Base-by-base conservation (phyloP, 2,113 vertebrate species). In the Lampris incognitus region DNA sequence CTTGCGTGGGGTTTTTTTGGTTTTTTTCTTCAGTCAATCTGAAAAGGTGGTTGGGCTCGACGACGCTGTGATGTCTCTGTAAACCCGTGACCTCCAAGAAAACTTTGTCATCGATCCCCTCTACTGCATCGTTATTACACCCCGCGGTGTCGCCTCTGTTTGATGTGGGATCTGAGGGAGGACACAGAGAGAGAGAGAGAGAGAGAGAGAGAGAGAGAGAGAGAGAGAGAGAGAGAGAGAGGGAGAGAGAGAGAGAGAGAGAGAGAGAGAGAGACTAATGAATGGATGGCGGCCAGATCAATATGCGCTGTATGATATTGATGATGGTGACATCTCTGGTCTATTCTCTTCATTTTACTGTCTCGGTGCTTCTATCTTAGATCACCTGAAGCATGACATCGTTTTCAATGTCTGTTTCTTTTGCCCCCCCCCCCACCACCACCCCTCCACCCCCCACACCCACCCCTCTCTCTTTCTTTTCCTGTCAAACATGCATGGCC, bases 31-130 rank as follows among this genome's bases (percentile, higher is more conserved):
- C 7, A 46, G 7, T 56, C 51, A 56, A 71, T 84, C 62, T 69
- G 66, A 73, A 59, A 68, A 24, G 24, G 24, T 67, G 67, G 84
- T 89, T 83, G 58, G 70, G 52, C 75, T 78, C 50, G 49, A 36
- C 40, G 59, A 79, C 66, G 58, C 72, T 72, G 66, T 78, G 86
- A 88, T 85, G 81, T 78, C 72, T 74, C 70, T 74, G 81, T 81
- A 81, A 73, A 87, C 72, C 71, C 9, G 67, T 74, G 79, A 80
- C 78, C 62, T 56, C 77, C 60, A 67, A 81, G 82, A 83, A 81
- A 84, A 82, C 87, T 90, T 58, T 56, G 77, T 36, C 72, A 87
- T 92, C 52, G 81, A 89, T 87, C 81, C 39, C 44, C 36, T 79
- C 72, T 66, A 9, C 42, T 70, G 74, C 77, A 46, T 83, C 84